These are phyloP conservation scores for Darevskia mixta DNA, from an alignment of 2,797 vertebrate genomes.

Conservation along the genomic window DNA sequence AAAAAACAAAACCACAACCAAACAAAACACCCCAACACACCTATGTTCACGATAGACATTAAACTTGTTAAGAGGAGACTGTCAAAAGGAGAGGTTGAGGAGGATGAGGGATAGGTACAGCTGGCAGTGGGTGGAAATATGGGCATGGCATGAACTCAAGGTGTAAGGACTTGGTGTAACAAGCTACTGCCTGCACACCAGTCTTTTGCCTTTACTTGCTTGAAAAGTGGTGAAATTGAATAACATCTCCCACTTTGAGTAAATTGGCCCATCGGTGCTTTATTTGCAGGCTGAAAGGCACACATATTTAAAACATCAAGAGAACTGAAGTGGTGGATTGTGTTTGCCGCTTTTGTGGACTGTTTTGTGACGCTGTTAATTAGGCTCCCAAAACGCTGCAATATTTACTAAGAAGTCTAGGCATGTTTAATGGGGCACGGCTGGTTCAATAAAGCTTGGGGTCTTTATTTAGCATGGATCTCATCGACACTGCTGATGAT, in stretches of 20 bases:
- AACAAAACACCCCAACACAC: neutral
- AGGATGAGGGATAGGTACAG: neutral
- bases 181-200: conserved; percentile 50
- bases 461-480: neutral
- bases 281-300: conserved; percentile 58
- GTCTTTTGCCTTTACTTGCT: conserved; percentile 43
- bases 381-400: conserved; percentile 32
- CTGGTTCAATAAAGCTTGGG: neutral
- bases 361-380: conserved; percentile 49
- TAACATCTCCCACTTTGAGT: conserved; percentile 39
- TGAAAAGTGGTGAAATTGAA: conserved; percentile 48
- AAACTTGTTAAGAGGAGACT: neutral
- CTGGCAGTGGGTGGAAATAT: conserved; percentile 37
- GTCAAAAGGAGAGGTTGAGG: conserved; percentile 23
- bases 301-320: conserved; percentile 46
- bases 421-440: neutral
- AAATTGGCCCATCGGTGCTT: conserved; percentile 39
- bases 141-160: neutral
- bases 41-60: neutral
- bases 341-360: conserved; percentile 24
- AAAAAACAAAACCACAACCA: neutral
- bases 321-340: conserved; percentile 38
- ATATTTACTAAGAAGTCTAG: conserved; percentile 8
- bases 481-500: neutral
- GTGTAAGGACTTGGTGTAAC: neutral